Evolutionary conservation across 1,140 invertebrate species (phyloP), one percentile per base, ranked within the genome.

Genomic region (Meloidogyne chitwoodi): DNA sequence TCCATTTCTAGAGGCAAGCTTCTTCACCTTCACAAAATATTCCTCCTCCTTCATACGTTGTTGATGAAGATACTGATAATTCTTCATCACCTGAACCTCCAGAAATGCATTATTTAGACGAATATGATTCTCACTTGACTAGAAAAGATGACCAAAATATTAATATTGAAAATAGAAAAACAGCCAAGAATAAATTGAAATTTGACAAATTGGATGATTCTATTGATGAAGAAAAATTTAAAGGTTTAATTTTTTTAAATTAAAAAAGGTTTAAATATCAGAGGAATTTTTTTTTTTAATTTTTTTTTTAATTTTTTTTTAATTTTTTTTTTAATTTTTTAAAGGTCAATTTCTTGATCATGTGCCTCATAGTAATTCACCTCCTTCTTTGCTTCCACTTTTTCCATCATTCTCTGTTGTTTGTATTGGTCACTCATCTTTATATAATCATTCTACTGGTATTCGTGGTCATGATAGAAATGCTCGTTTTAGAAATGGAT

Each of bases 401-500:
- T 98, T 93, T 88, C 92, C 94, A 0, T 96, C 93, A 78, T 98
- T 95, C 94, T 93, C 93, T 1, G 88, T 98, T 24, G 90, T 94
- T 61, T 95, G 93, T 87, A 89, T 96, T 0, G 96, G 95, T 10
- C 91, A 93, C 0, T 93, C 93, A 34, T 94, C 93, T 77, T 89
- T 94, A 14, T 98, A 98, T 87, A 94, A 93, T 26, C 94, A 96
- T 84, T 93, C 92, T 87, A 90, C 92, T 77, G 95, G 88, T 41
- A 82, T 89, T 62, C 84, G 87, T n/a, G 48, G n/a, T 6, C 48
- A n/a, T 22, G 48, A 56, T n/a, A 22, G 84, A 92, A 93, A 34
- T 89, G 91, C 73, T 90, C 90, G 41, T 1, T 93, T 98, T 87
- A 88, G 96, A 29, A 90, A 91, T 63, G 93, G 93, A 56, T 93